These are phyloP conservation scores for Nephotettix cincticeps DNA, from an alignment of 1,140 invertebrate genomes.

Conservation along the genomic window DNA sequence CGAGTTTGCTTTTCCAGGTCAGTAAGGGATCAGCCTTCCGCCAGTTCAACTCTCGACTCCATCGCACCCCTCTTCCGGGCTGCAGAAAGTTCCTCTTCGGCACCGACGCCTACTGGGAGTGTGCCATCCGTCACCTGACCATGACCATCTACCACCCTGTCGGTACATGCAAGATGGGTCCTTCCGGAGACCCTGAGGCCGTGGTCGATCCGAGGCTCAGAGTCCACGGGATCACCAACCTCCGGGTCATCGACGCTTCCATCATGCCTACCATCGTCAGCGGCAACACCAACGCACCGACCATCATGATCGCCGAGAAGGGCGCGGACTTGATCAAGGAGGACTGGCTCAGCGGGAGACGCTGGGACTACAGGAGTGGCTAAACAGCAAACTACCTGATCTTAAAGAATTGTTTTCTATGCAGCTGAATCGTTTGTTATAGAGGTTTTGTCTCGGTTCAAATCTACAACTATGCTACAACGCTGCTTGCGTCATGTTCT, in stretches of 20 bases:
- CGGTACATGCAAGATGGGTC: conserved; percentile 84
- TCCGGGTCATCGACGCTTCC: conserved; percentile 84
- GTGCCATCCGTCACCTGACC: conserved; percentile 77
- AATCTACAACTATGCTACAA: no score
- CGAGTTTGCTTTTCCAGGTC: conserved; percentile 63
- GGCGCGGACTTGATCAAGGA: conserved; percentile 78
- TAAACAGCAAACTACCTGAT: no score
- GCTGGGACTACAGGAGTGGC: conserved; percentile 8
- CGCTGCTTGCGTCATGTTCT: no score
- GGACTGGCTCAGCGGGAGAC: conserved; percentile 56
- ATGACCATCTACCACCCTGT: conserved; percentile 86
- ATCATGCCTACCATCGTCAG: conserved; percentile 83
- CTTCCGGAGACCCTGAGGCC: conserved; percentile 65
- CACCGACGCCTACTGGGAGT: conserved; percentile 80
- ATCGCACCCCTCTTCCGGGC: conserved; percentile 72
- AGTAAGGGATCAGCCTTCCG: conserved; percentile 74
- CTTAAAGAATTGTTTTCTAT: no score
- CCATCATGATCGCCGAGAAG: conserved; percentile 86
- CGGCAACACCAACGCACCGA: conserved; percentile 83
- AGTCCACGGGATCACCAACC: conserved; percentile 72
- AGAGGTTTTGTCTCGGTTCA: no score
- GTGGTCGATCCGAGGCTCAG: conserved; percentile 79
- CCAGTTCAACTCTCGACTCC: conserved; percentile 74
- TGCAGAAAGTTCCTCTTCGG: conserved; percentile 71
- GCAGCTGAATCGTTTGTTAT: no score